Percentiles rank a stretch among this genome's conserved stretches.
Evolutionary conservation across 2,888 invertebrate genomes (phyloP).

Genomic region (Psylliodes chrysocephalus): DNA sequence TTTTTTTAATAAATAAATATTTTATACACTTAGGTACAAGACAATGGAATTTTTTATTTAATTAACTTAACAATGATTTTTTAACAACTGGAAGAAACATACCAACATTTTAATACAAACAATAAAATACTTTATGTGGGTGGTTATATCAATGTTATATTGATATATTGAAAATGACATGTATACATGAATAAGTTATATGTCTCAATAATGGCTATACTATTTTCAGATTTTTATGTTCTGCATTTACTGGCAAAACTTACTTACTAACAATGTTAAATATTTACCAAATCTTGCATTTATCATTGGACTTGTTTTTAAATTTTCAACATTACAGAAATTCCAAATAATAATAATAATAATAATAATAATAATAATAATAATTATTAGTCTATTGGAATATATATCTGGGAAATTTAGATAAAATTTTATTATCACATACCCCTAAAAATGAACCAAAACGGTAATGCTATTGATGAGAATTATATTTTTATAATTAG

Average conservation of each 20-base stretch:
- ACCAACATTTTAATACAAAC: conserved; percentile 33
- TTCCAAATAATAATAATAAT: too few species aligned
- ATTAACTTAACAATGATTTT: conserved; percentile 50
- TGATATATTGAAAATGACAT: conserved; percentile 54
- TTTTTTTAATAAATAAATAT: conserved; percentile 61
- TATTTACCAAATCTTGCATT: too few species aligned
- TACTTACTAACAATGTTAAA: too few species aligned
- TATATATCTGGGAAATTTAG: too few species aligned
- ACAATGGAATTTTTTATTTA: conserved; percentile 53
- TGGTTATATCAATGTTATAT: conserved; percentile 47
- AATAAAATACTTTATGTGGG: conserved; percentile 31
- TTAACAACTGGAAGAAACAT: conserved; percentile 41
- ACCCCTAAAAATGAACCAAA: too few species aligned
- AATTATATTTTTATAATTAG: too few species aligned
- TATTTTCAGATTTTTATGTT: conserved; percentile 26
- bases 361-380: too few species aligned
- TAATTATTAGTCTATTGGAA: too few species aligned
- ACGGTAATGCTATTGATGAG: too few species aligned
- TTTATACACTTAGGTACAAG: conserved; percentile 61
- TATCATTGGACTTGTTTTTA: too few species aligned
- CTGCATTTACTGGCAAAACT: conserved; percentile 29
- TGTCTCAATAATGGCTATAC: conserved; percentile 32
- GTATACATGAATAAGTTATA: conserved; percentile 55
- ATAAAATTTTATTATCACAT: too few species aligned
- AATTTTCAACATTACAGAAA: too few species aligned